Evolutionary conservation across 2,797 vertebrate genomes (phyloP).

Genomic region (Danio choprae): DNA sequence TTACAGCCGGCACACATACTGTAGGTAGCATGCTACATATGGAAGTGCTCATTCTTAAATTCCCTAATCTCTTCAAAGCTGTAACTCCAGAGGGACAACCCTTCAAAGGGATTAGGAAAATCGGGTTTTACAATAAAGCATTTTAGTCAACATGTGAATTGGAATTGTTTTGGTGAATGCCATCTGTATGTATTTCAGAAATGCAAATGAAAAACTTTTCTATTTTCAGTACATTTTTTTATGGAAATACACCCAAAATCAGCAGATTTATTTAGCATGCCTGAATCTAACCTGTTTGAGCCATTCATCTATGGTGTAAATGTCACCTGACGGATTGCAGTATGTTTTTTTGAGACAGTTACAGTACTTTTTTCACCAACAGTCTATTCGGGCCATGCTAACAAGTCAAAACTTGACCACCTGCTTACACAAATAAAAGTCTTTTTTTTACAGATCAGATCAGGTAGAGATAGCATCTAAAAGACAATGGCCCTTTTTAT

Average conservation of each 20-base stretch:
- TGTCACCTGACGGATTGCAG: background rate
- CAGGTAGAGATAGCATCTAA: constrained; percentile 16
- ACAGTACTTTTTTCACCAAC: background rate
- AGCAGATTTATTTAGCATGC: background rate
- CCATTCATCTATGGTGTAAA: background rate
- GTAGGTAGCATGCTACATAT: too few relatives aligned
- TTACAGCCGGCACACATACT: too few relatives aligned
- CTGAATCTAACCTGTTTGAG: background rate
- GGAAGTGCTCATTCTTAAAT: too few relatives aligned
- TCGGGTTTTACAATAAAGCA: too few relatives aligned
- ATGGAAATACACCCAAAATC: background rate
- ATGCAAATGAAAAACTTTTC: too few relatives aligned
- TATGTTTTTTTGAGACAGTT: background rate
- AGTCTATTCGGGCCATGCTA: background rate
- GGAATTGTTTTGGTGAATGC: too few relatives aligned
- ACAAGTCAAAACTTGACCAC: background rate
- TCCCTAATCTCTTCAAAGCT: too few relatives aligned
- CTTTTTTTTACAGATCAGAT: background rate
- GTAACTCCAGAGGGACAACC: too few relatives aligned
- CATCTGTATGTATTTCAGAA: too few relatives aligned
- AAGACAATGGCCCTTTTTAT: constrained; percentile 1
- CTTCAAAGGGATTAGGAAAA: too few relatives aligned
- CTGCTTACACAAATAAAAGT: background rate
- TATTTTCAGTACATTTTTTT: too few relatives aligned
- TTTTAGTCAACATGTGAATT: too few relatives aligned